Percentiles rank a stretch among this genome's conserved stretches.
Conservation (phyloP, 1,140 invertebrate species). For the Euura saliciscinereae region DNA sequence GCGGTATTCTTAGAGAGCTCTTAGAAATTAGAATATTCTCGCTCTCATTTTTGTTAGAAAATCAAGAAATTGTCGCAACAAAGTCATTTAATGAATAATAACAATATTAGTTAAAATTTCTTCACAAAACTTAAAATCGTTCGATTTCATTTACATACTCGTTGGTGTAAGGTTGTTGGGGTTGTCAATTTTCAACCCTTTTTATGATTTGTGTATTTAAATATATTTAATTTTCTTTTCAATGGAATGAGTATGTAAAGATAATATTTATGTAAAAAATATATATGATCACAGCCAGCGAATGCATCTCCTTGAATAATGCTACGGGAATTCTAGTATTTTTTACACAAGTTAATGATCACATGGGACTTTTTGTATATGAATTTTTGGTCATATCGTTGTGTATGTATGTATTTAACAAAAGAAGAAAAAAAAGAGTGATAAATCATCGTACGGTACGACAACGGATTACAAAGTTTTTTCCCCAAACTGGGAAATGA, state of each 20-base stretch:
- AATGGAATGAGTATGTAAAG: too few relatives aligned
- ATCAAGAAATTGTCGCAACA: neutral
- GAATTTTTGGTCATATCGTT: neutral
- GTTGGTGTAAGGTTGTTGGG: too few relatives aligned
- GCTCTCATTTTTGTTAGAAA: neutral
- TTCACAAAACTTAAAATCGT: too few relatives aligned
- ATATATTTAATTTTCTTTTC: too few relatives aligned
- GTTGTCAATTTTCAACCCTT: too few relatives aligned
- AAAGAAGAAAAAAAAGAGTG: neutral
- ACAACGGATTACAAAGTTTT: neutral
- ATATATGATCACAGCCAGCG: neutral
- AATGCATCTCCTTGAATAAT: conserved; percentile 5
- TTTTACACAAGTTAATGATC: neutral
- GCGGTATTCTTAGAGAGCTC: neutral
- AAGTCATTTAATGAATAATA: too few relatives aligned
- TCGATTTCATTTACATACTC: too few relatives aligned
- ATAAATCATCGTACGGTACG: neutral
- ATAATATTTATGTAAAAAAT: neutral
- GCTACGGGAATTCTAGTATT: neutral
- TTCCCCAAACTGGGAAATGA: conserved; percentile 28
- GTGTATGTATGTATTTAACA: neutral
- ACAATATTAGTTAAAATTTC: too few relatives aligned
- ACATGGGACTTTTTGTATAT: neutral
- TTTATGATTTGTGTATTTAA: too few relatives aligned
- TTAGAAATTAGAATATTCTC: neutral